Percentiles rank a stretch among this genome's conserved stretches.
Evolutionary conservation across 2,797 vertebrate species (phyloP).

Genomic region (Argyrosomus regius): DNA sequence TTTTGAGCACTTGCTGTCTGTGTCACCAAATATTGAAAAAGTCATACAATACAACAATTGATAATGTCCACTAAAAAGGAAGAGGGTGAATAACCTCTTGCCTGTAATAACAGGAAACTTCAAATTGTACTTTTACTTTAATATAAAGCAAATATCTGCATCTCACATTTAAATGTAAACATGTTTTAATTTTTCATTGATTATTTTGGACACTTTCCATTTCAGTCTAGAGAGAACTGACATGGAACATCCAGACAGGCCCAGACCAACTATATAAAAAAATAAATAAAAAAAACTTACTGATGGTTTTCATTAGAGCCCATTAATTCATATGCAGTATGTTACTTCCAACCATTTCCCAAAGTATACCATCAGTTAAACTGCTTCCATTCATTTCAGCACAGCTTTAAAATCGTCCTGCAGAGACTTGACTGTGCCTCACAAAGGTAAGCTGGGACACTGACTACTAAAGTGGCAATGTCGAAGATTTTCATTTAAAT

Average conservation of each 20-base stretch:
- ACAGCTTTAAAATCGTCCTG: neutral
- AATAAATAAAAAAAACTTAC: no score
- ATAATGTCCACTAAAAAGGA: neutral
- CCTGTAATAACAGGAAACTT: neutral
- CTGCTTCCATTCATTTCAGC: slow-evolving; percentile 6
- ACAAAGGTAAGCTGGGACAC: neutral
- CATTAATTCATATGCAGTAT: neutral
- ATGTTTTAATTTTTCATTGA: neutral
- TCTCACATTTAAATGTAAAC: slow-evolving; percentile 15
- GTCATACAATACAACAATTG: neutral
- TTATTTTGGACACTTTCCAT: neutral
- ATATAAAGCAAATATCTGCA: slow-evolving; percentile 14
- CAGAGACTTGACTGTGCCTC: neutral
- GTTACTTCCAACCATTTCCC: neutral
- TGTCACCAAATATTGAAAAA: neutral
- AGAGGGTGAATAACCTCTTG: neutral
- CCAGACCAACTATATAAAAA: neutral
- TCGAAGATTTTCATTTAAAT: no score
- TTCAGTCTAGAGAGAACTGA: neutral
- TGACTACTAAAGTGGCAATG: neutral
- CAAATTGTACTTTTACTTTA: neutral
- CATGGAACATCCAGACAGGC: neutral
- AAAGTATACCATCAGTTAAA: neutral
- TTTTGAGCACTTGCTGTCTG: neutral
- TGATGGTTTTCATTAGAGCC: neutral